Evolutionary conservation across 2,797 vertebrate species (phyloP).

Genomic region (Eleutherodactylus coqui): DNA sequence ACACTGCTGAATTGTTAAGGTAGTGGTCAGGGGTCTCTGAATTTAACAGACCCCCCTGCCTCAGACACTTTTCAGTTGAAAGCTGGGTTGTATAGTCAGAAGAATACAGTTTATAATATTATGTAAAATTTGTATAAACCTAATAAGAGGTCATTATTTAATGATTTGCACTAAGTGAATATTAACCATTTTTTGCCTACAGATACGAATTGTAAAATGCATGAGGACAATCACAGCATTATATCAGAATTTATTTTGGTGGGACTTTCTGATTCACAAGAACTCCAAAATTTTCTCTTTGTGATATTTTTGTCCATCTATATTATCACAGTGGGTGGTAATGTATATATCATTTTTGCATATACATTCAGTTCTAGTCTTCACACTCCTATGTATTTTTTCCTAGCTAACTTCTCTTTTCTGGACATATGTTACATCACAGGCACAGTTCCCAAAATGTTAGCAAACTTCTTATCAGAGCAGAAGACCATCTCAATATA

Average conservation of each 20-base stretch:
- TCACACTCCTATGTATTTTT: constrained; percentile 42
- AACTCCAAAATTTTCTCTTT: not conserved
- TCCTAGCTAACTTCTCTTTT: constrained; percentile 18
- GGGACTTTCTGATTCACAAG: not conserved
- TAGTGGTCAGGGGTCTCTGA: no score
- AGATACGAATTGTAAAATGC: not conserved
- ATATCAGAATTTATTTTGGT: constrained; percentile 1
- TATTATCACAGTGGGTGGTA: constrained; percentile 1
- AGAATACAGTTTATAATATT: no score
- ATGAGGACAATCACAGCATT: not conserved
- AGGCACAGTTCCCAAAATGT: not conserved
- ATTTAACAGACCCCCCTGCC: no score
- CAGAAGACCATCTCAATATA: constrained; percentile 17
- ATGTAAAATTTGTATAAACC: no score
- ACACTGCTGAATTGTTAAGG: no score
- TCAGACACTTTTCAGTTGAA: no score
- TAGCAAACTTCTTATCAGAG: not conserved
- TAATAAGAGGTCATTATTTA: no score
- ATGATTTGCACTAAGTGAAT: not conserved
- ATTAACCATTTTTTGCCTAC: not conserved
- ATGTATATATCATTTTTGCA: not conserved
- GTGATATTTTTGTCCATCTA: constrained; percentile 2
- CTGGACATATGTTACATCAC: constrained; percentile 40
- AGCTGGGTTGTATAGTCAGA: no score
- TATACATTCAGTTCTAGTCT: not conserved